Percentiles rank a stretch among this genome's conserved stretches.
Evolutionary conservation across 1,140 invertebrate species (phyloP).

Genomic region (Caligus rogercresseyi): DNA sequence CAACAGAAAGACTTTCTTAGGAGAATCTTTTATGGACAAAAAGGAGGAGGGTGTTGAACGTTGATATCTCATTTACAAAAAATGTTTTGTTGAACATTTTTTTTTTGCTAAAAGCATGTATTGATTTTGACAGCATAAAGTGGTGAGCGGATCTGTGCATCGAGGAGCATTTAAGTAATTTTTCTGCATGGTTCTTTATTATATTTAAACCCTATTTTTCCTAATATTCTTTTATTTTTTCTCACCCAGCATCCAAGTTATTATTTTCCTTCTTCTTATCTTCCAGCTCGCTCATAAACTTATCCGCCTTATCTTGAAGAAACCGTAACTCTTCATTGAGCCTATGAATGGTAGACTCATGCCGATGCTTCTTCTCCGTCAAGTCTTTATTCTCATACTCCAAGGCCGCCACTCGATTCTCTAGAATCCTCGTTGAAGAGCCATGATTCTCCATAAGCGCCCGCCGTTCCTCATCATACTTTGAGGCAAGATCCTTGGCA

Average conservation of each 20-base stretch:
- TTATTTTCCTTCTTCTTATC: conserved; percentile 42
- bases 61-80: too few relatives aligned
- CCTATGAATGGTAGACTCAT: conserved; percentile 12
- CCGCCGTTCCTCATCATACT: conserved; percentile 24
- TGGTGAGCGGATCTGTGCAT: too few relatives aligned
- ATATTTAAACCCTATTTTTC: too few relatives aligned
- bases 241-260: conserved; percentile 37
- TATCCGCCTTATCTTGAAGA: conserved; percentile 29
- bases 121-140: neutral
- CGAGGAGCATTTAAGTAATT: too few relatives aligned
- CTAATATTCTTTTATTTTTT: too few relatives aligned
- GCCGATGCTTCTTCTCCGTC: conserved; percentile 18
- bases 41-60: too few relatives aligned
- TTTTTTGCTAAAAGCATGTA: too few relatives aligned
- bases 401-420: neutral
- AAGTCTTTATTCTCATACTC: conserved; percentile 22
- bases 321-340: conserved; percentile 4
- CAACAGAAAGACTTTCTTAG: too few relatives aligned
- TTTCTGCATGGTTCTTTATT: too few relatives aligned
- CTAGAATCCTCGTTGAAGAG: conserved; percentile 23
- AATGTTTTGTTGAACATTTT: too few relatives aligned
- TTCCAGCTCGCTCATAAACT: conserved; percentile 38
- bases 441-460: conserved; percentile 38
- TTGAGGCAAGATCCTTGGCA: conserved; percentile 23
- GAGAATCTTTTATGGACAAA: too few relatives aligned